phyloP scores from a whole-genome alignment of 1,140 invertebrate species.

The Pseudomyrmex cubaensis region DNA sequence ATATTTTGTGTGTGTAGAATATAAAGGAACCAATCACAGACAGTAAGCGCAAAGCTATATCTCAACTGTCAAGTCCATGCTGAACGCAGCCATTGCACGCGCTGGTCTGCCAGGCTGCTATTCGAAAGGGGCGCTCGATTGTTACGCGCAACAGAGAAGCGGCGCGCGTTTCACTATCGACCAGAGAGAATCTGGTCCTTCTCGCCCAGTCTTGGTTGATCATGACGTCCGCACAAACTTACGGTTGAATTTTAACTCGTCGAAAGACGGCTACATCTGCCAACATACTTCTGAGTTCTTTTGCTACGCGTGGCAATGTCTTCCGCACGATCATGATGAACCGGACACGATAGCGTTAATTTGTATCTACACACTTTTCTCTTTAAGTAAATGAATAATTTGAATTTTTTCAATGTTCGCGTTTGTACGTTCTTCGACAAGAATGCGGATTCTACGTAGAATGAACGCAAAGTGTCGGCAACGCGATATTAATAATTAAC shows the following conservation, averaged over 20 bases:
- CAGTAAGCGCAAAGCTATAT: too few species aligned
- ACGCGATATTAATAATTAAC: background rate
- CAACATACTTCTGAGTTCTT: slow-evolving; percentile 39
- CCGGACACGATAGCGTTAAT: slow-evolving; percentile 10
- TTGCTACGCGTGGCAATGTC: background rate
- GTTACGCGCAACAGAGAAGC: slow-evolving; percentile 48
- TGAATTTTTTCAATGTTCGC: background rate
- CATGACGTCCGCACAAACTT: slow-evolving; percentile 9
- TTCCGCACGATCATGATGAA: slow-evolving; percentile 12
- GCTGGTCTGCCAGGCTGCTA: background rate
- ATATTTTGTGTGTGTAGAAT: too few species aligned
- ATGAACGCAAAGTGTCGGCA: background rate
- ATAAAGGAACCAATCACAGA: too few species aligned
- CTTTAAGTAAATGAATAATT: background rate
- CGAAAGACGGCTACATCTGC: slow-evolving; percentile 61
- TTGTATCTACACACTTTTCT: background rate
- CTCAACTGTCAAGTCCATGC: too few species aligned
- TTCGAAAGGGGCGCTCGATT: background rate
- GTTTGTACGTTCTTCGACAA: background rate
- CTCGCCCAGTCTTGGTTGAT: slow-evolving; percentile 54
- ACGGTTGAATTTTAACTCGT: slow-evolving; percentile 49
- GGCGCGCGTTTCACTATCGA: slow-evolving; percentile 72
- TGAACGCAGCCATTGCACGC: background rate
- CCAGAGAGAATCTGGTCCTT: slow-evolving; percentile 62
- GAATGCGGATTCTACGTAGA: slow-evolving; percentile 1